Conservation (phyloP, 2,797 vertebrate species). For the Odontamblyopus lacepedii region DNA sequence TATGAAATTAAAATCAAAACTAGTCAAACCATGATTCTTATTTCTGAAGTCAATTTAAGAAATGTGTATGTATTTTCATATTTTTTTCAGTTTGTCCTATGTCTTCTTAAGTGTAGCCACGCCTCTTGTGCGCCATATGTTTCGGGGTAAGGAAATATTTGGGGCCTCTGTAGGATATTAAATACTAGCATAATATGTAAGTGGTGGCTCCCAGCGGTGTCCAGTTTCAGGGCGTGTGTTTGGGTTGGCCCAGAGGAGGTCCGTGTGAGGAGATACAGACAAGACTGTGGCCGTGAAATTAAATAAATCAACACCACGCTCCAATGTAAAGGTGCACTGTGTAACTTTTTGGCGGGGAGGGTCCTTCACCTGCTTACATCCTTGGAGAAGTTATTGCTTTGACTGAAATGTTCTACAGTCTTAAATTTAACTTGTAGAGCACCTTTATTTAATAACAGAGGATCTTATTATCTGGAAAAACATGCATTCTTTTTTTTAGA, state of each 20-base stretch:
- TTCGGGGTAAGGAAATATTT: constrained; percentile 67
- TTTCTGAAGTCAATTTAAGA: constrained; percentile 4
- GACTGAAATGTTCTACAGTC: too few species aligned
- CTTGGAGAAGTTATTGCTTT: too few species aligned
- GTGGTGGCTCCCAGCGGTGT: constrained; percentile 57
- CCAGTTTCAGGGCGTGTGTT: constrained; percentile 53
- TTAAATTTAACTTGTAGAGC: too few species aligned
- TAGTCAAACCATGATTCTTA: not conserved
- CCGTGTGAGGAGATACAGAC: constrained; percentile 13
- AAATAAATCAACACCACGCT: not conserved
- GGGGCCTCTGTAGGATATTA: constrained; percentile 66
- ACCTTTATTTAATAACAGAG: too few species aligned
- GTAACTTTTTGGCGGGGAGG: too few species aligned
- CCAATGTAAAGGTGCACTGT: not conserved
- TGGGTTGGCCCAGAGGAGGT: constrained; percentile 66
- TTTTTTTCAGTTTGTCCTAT: constrained; percentile 17
- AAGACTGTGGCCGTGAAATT: constrained; percentile 13
- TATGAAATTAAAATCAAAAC: not conserved
- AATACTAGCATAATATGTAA: constrained; percentile 71
- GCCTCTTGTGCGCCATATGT: constrained; percentile 44
- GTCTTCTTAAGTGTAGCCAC: constrained; percentile 38
- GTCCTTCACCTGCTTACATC: too few species aligned
- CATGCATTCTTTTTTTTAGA: too few species aligned
- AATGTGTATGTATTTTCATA: constrained; percentile 11
- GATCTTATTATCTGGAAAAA: too few species aligned